Base-by-base conservation (phyloP, 2,888 invertebrate genomes). In the Cephalotes varians region DNA sequence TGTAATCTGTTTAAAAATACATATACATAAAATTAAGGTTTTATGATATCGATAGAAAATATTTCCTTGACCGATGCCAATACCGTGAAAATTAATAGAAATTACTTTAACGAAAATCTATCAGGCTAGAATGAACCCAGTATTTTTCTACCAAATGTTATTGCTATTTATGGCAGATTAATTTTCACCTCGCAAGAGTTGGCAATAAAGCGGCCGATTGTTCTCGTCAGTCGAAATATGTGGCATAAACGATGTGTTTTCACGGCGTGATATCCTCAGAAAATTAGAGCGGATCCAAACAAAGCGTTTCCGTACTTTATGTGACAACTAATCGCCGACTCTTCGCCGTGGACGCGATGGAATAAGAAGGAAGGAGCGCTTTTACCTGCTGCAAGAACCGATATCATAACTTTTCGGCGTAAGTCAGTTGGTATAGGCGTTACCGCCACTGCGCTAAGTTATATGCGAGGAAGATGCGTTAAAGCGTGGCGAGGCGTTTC, bases 271-370 rank as follows among this genome's bases (percentile, higher is more conserved):
- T 72, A 62, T 28, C 77, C 65, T 82, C 28, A 85, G 85, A 86
- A 89, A 91, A 91, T 91, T 89, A 86, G 85, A 88, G 71, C 82
- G 62, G 81, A 58, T 82, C 86, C 86, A 89, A 92, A 92, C 93
- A 92, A 91, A 90, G 90, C 85, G 83, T 90, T 90, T 85, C 82
- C 64, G 79, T 93, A 83, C 85, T 93, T 93, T 93, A 93, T 93
- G 93, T 93, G 93, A 93, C 93, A 93, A 89, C 88, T 91, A 91
- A 92, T 92, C 90, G 87, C 54, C 82, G 86, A 81, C n/a, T 58
- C 73, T 76, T 64, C 2, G 25, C 28, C 82, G 83, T 47, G 85
- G 83, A 74, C 51, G 81, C 64, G 54, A 31, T 34, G 18, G 69
- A 28, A 64, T 54, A 69, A 80, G 58, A 58, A 65, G 60, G 21